Conservation (phyloP, 1,140 invertebrate species). For the Nasonia vitripennis region DNA sequence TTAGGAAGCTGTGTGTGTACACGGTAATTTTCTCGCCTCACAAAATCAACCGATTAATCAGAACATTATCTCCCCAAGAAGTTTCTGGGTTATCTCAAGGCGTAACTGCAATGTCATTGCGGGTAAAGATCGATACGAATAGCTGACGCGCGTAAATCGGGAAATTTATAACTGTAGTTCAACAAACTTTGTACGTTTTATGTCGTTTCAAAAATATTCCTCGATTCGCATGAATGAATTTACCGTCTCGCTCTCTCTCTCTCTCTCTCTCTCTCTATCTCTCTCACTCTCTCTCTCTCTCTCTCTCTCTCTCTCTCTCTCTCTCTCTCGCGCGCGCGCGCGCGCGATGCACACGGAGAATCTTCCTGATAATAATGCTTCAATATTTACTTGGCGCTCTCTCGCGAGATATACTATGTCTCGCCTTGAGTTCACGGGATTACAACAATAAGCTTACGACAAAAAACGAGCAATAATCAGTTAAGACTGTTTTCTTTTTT, state of each 20-base stretch:
- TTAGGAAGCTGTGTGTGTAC: background rate
- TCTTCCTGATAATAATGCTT: background rate
- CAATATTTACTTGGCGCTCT: background rate
- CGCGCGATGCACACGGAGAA: no score
- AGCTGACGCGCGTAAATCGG: no score
- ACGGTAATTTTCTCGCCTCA: background rate
- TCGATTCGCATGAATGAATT: background rate
- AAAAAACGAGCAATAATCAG: background rate
- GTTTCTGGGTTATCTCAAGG: no score
- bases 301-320: background rate
- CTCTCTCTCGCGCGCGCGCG: no score
- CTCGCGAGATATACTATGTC: background rate
- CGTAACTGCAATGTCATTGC: background rate
- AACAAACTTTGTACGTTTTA: background rate
- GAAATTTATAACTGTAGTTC: background rate
- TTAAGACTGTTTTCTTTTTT: background rate
- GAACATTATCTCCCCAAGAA: background rate
- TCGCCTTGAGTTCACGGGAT: background rate
- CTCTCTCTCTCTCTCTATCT: no score
- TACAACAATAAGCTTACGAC: background rate
- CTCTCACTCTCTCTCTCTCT: no score
- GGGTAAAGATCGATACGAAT: background rate
- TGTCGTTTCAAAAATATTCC: background rate
- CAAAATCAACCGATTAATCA: background rate
- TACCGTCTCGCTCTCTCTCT: no score